Conservation (phyloP, 2,888 invertebrate genomes). For the Drosophila maculinotata region DNA sequence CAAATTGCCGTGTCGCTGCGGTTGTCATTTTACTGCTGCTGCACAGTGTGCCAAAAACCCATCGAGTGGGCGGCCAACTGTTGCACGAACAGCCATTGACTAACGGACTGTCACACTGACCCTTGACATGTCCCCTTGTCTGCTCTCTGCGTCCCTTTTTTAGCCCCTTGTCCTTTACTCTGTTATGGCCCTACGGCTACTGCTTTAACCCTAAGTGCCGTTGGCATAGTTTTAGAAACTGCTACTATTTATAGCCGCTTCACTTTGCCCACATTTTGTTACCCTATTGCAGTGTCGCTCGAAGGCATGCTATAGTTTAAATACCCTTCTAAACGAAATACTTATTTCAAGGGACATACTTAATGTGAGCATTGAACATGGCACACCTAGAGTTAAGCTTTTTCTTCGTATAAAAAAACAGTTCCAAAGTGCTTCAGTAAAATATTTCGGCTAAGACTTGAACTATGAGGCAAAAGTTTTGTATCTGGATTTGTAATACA, state of each 20-base stretch:
- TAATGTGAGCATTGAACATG: background rate
- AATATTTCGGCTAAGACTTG: too few species aligned
- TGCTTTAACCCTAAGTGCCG: constrained; percentile 61
- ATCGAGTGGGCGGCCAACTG: constrained; percentile 48
- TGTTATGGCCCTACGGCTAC: constrained; percentile 13
- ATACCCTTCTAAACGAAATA: background rate
- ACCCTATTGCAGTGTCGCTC: constrained; percentile 38
- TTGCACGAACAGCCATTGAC: constrained; percentile 46
- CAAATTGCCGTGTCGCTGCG: constrained; percentile 56
- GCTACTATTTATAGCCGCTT: constrained; percentile 64
- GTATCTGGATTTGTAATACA: too few species aligned
- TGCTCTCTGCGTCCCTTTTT: constrained; percentile 16
- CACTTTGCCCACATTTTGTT: constrained; percentile 35
- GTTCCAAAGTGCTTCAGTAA: too few species aligned
- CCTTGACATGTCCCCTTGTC: constrained; percentile 13
- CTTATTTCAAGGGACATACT: constrained; percentile 1
- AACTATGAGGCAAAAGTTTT: too few species aligned
- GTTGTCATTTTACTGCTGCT: constrained; percentile 41
- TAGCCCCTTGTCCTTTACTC: constrained; percentile 1
- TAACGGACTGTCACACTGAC: constrained; percentile 46
- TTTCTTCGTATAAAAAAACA: too few species aligned
- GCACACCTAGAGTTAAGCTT: background rate
- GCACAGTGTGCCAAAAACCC: constrained; percentile 24
- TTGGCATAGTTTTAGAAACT: constrained; percentile 74
- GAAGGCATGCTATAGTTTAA: constrained; percentile 27